Evolutionary conservation across 2,113 vertebrate genomes (phyloP).

Genomic region (Phoenicopterus ruber): DNA sequence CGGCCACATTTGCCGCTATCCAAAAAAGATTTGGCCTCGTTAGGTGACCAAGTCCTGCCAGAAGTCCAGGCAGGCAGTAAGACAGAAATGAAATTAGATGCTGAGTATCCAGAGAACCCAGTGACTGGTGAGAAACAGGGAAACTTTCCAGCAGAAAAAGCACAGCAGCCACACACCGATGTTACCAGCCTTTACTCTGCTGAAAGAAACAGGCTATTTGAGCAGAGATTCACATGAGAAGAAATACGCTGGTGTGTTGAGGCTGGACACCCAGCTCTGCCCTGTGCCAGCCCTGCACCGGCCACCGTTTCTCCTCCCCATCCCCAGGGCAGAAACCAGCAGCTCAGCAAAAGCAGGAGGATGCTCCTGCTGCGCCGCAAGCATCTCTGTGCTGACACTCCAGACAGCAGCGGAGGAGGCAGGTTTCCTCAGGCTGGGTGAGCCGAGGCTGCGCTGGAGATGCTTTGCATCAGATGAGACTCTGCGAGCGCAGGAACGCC

Average conservation of each 20-base stretch:
- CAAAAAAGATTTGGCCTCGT: not conserved
- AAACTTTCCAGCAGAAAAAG: not conserved
- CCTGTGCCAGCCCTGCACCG: not conserved
- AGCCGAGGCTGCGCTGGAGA: not conserved
- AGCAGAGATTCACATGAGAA: not conserved
- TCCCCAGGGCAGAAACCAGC: not conserved
- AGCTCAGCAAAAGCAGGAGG: not conserved
- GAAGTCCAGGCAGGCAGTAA: not conserved
- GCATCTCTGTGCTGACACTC: not conserved
- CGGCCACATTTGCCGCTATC: not conserved
- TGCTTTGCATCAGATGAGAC: not conserved
- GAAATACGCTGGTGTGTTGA: not conserved
- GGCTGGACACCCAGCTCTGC: not conserved
- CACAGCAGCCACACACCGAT: not conserved
- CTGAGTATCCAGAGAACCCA: not conserved
- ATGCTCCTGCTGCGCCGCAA: rapidly evolving
- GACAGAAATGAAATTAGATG: not conserved
- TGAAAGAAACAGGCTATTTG: not conserved
- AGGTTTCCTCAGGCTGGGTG: not conserved
- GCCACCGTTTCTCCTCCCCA: not conserved
- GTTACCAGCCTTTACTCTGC: not conserved
- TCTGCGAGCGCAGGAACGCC: rapidly evolving
- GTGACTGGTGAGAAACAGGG: not conserved
- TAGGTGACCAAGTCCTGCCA: not conserved
- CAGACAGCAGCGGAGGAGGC: not conserved